Percentiles rank a stretch among this genome's conserved stretches.
These are phyloP conservation scores for Chironomus tepperi DNA, from an alignment of 1,140 invertebrate genomes.

Conservation along the genomic window DNA sequence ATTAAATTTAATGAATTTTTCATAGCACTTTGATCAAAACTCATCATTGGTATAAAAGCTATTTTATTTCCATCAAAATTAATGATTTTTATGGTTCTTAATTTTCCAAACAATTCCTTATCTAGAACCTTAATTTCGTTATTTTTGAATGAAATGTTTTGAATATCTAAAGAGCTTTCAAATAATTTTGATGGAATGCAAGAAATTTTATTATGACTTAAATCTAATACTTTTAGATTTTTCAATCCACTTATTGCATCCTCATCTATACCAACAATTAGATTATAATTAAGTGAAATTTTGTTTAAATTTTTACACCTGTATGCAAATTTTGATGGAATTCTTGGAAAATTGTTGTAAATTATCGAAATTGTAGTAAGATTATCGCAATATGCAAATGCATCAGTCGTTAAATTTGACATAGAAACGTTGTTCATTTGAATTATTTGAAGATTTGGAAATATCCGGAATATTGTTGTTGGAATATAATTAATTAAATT, in stretches of 20 bases:
- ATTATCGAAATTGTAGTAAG: too few species aligned
- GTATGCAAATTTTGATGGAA: too few species aligned
- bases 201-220: background rate
- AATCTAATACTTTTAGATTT: background rate
- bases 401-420: background rate
- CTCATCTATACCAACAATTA: background rate
- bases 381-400: too few species aligned
- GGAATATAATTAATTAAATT: background rate
- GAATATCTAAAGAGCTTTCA: background rate
- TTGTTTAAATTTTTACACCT: too few species aligned
- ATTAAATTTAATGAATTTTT: background rate
- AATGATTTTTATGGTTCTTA: background rate
- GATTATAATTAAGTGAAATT: background rate
- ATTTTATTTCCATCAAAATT: background rate
- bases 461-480: background rate
- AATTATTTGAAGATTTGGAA: background rate
- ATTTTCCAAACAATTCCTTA: background rate
- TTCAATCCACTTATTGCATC: background rate
- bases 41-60: background rate
- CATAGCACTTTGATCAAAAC: background rate
- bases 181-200: background rate
- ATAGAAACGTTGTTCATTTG: background rate
- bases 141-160: background rate
- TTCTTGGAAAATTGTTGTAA: too few species aligned
- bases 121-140: background rate